These are phyloP conservation scores for Lithodes maja DNA, from an alignment of 2,888 invertebrate genomes.

Conservation along the genomic window DNA sequence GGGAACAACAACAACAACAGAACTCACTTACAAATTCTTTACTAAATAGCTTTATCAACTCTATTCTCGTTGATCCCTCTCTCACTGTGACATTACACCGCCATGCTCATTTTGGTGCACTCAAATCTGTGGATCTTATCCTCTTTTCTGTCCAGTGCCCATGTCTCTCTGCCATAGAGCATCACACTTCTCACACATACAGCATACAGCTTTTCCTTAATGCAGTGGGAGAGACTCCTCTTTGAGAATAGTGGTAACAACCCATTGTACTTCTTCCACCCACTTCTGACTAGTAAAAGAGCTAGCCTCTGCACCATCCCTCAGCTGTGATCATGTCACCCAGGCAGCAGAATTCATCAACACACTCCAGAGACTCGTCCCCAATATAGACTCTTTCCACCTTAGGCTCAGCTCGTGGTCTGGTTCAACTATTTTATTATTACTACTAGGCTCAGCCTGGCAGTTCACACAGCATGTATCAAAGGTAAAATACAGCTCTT, in stretches of 20 bases:
- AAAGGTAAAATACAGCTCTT: no score
- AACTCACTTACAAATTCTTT: no score
- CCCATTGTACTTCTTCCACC: neutral
- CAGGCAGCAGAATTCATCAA: neutral
- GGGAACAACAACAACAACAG: no score
- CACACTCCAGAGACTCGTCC: neutral
- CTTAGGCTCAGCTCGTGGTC: no score
- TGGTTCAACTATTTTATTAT: no score
- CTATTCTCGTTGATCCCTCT: no score
- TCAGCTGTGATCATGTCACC: neutral
- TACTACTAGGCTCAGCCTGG: no score
- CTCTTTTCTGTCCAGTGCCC: neutral
- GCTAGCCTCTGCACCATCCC: neutral
- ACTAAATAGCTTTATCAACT: no score
- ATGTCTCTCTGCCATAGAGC: neutral
- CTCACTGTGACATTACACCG: no score
- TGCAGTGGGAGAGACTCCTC: neutral
- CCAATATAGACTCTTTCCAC: neutral
- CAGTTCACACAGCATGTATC: no score
- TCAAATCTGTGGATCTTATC: neutral
- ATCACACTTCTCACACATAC: neutral
- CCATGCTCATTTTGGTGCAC: neutral
- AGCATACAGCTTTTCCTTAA: neutral
- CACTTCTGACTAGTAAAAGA: neutral
- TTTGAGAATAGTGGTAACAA: neutral